Conservation (phyloP, 2,888 invertebrate genomes). For the Aphidoletes aphidimyza region DNA sequence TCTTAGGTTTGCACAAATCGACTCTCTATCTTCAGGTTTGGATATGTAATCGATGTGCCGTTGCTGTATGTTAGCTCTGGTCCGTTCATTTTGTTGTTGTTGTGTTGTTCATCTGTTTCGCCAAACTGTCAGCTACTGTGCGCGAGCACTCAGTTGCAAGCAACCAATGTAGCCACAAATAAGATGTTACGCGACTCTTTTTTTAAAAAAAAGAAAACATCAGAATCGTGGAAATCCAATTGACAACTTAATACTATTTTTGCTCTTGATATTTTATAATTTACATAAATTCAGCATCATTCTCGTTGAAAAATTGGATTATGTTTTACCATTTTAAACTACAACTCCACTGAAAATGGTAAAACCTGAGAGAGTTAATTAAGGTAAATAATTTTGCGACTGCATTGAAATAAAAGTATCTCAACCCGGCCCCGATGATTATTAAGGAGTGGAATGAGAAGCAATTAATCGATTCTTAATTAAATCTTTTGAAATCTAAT, state of each 20-base stretch:
- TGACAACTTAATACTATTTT: conserved; percentile 26
- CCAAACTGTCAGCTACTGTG: neutral
- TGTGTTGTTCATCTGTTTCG: neutral
- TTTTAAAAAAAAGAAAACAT: neutral
- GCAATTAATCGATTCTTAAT: conserved; percentile 31
- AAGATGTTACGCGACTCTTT: neutral
- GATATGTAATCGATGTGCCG: neutral
- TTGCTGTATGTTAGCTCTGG: neutral
- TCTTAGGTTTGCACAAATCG: neutral
- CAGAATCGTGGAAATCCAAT: neutral
- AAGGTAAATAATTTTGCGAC: conserved; percentile 19
- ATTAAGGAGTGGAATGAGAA: neutral
- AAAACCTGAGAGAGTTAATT: neutral
- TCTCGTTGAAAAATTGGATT: conserved; percentile 1
- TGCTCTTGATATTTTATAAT: conserved; percentile 18
- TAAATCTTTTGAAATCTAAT: conserved; percentile 29
- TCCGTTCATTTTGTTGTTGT: neutral
- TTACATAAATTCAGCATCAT: conserved; percentile 20
- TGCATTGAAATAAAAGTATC: neutral
- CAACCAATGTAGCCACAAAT: neutral
- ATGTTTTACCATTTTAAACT: neutral
- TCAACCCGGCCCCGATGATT: too few species aligned
- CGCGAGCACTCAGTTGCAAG: neutral
- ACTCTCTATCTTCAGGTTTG: neutral
- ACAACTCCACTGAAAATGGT: neutral